These are phyloP conservation scores for Helicoverpa zea DNA, from an alignment of 1,140 invertebrate genomes.

Conservation along the genomic window DNA sequence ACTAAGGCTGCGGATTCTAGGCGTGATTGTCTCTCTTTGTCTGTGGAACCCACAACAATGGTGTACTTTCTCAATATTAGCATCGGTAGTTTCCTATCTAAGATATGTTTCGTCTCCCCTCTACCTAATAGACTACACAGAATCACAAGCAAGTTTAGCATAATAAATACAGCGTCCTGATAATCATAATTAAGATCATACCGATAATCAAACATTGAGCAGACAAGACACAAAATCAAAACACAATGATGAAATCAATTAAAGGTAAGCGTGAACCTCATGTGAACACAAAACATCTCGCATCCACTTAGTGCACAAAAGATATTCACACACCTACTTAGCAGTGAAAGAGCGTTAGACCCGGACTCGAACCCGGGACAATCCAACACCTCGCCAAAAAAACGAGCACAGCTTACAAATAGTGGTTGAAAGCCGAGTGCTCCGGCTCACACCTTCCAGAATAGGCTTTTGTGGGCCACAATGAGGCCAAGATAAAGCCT, in stretches of 20 bases:
- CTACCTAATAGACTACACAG: too few species aligned
- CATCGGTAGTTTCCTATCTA: too few species aligned
- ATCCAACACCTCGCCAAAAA: conserved; percentile 44
- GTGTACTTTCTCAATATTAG: too few species aligned
- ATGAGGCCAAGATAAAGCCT: conserved; percentile 49
- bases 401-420: conserved; percentile 17
- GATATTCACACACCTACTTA: conserved; percentile 42
- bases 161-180: too few species aligned
- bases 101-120: too few species aligned
- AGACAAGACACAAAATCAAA: background rate
- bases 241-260: background rate
- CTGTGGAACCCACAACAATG: too few species aligned
- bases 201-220: too few species aligned
- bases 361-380: background rate
- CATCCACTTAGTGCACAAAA: conserved; percentile 27
- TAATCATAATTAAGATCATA: too few species aligned
- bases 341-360: background rate
- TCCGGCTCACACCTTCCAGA: conserved; percentile 62
- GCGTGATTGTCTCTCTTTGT: too few species aligned
- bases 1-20: too few species aligned
- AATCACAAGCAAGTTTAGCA: too few species aligned
- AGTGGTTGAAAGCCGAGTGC: conserved; percentile 39
- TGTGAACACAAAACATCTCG: background rate
- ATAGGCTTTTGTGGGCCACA: conserved; percentile 47
- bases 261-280: background rate